phyloP scores from a whole-genome alignment of 2,888 invertebrate genomes.

The Erebia aethiops region DNA sequence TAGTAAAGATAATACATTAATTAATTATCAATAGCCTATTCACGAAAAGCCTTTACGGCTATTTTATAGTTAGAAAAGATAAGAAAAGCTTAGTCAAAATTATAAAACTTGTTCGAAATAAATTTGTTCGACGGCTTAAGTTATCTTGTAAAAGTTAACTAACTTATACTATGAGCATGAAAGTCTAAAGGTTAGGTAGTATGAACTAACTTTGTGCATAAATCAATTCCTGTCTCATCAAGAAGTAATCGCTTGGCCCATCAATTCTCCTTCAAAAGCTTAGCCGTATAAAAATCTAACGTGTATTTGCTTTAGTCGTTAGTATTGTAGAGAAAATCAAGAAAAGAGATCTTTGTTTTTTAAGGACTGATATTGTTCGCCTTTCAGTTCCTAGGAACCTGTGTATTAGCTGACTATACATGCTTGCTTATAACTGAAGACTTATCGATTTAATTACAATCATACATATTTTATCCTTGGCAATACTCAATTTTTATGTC shows the following conservation, averaged over 20 bases:
- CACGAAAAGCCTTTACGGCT: not conserved
- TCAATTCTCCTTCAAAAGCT: not conserved
- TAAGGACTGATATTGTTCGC: slow-evolving; percentile 20
- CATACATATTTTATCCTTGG: not conserved
- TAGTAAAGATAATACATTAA: not conserved
- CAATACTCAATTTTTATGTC: not conserved
- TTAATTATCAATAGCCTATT: not conserved
- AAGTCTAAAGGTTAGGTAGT: not conserved
- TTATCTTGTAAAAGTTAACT: not conserved
- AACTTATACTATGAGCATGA: not conserved
- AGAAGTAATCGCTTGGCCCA: not conserved
- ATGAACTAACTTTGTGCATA: not conserved
- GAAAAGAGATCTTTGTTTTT: not conserved
- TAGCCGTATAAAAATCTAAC: not conserved
- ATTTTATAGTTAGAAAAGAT: not conserved
- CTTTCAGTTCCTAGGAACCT: slow-evolving; percentile 12
- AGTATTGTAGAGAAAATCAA: not conserved
- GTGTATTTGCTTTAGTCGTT: not conserved
- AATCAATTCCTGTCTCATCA: not conserved
- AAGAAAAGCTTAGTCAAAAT: not conserved
- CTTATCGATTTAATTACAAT: not conserved
- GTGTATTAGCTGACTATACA: not conserved
- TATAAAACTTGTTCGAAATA: not conserved
- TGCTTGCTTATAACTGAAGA: not conserved
- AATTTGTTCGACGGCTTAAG: slow-evolving; percentile 2